Evolutionary conservation across 2,113 vertebrate species (phyloP), one percentile per base, ranked within the genome.

Genomic region (Ranitomeya imitator): DNA sequence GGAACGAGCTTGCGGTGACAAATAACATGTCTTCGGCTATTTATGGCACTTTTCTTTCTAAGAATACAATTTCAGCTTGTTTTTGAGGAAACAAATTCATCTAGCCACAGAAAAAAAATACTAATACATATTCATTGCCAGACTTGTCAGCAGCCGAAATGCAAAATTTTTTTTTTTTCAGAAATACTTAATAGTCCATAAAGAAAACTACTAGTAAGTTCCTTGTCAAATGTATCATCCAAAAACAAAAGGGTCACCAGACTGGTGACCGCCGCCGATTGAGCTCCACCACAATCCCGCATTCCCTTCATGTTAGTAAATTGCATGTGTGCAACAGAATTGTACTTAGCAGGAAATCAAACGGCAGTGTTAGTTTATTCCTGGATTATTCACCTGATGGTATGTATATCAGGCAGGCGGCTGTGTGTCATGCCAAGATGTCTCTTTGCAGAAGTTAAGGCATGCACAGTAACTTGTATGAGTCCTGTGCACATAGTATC

Each of bases 341-440:
- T 61, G 11, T 63, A 57, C 57, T 86, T 18, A 79, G 51, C 76
- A 79, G 60, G 61, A 79, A 86, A 79, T 67, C 37, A 57, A 80
- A 67, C 19, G 31, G 21, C 61, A 80, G 37, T 16, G n/a, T 69
- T 63, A 37, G 85, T 86, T 86, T 86, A 86, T 67, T 86, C 80
- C 45, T 86, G 85, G 61, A 79, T 86, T 69, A 86, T 86, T 67
- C 80, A 86, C 80, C 85, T 86, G 55, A 83, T 88, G 86, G 86
- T 83, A 76, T 87, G 85, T 74, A 61, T 88, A 81, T 82, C 67
- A 61, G 79, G 65, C 78, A 73, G 86, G 86, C 52, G 86, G 57
- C 65, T 45, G 65, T 6, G 4, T 73, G 55, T 23, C 65, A 88
- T 88, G 79, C 79, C 86, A 88, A 82, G 67, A 88, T 52, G 57